Evolutionary conservation across 2,113 vertebrate species (phyloP).

Genomic region (Eulacestoma nigropectus): DNA sequence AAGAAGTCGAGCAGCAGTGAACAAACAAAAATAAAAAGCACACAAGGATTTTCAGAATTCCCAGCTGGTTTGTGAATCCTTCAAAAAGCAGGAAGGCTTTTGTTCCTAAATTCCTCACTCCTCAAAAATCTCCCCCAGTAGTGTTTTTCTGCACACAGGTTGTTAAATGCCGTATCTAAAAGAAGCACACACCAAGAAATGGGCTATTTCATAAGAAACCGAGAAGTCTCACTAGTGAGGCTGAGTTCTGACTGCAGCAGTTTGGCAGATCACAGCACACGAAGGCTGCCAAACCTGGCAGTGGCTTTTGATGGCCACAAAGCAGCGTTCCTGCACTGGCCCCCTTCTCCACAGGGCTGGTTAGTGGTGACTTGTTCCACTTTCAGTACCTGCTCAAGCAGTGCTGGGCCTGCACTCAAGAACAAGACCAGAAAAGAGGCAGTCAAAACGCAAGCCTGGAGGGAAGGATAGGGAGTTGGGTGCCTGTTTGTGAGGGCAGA

Average conservation of each 20-base stretch:
- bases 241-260: not conserved
- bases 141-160: not conserved
- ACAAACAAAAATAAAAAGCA: not conserved
- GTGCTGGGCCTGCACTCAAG: not conserved
- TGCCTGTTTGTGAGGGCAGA: not conserved
- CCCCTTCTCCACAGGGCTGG: not conserved
- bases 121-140: not conserved
- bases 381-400: not conserved
- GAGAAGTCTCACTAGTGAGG: not conserved
- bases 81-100: not conserved
- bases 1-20: not conserved
- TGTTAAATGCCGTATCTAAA: not conserved
- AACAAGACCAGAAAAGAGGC: not conserved
- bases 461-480: not conserved
- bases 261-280: not conserved
- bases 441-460: not conserved
- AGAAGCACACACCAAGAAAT: not conserved
- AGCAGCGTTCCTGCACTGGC: not conserved
- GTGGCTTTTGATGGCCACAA: not conserved
- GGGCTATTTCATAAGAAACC: not conserved
- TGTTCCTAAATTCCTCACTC: not conserved
- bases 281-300: fast-evolving
- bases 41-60: not conserved
- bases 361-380: not conserved
- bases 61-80: not conserved